phyloP scores from a whole-genome alignment of 2,113 vertebrate species.

The Melanotaenia duboulayi region DNA sequence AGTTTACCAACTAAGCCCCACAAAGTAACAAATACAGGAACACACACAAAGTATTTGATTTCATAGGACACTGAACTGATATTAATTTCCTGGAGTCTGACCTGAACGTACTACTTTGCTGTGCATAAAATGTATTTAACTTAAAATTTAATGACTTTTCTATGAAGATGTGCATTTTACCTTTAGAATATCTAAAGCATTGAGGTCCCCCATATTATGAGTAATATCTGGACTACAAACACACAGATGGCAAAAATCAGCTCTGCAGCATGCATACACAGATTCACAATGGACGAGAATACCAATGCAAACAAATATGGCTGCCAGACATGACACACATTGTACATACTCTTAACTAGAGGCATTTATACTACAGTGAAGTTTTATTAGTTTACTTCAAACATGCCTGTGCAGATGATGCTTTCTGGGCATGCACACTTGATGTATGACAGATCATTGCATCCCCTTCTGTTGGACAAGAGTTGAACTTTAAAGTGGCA shows the following conservation, averaged over 20 bases:
- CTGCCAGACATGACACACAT: slow-evolving; percentile 20
- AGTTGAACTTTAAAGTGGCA: too few species aligned
- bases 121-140: neutral
- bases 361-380: neutral
- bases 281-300: slow-evolving; percentile 29
- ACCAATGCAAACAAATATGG: slow-evolving; percentile 32
- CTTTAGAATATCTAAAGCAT: neutral
- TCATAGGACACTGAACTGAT: neutral
- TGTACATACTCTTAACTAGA: neutral
- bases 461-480: slow-evolving; percentile 19
- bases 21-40: too few species aligned
- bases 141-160: neutral
- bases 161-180: neutral
- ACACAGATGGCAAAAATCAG: slow-evolving; percentile 13
- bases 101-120: neutral
- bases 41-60: neutral
- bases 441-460: slow-evolving; percentile 17
- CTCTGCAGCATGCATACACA: slow-evolving; percentile 4
- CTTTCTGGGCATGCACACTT: slow-evolving; percentile 1
- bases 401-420: neutral
- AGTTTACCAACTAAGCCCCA: too few species aligned
- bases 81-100: neutral
- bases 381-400: slow-evolving; percentile 15
- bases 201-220: neutral
- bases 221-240: slow-evolving; percentile 5